A percentile compares a stretch with the other conserved stretches of the same genome.
phyloP scores from a whole-genome alignment of 2,113 vertebrate genomes.

The Pelusios castaneus region DNA sequence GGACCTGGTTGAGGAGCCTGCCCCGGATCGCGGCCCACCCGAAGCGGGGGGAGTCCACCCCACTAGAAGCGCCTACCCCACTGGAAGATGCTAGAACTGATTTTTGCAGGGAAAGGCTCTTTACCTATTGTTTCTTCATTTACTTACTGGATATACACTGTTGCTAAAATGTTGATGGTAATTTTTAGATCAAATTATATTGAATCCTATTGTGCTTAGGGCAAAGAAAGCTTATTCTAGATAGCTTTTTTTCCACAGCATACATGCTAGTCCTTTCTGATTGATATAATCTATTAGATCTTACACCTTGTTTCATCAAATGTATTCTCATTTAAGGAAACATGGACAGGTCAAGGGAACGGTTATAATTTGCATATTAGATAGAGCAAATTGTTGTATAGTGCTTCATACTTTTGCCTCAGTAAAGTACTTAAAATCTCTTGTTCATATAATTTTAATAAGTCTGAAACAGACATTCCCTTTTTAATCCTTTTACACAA shows the following conservation, averaged over 20 bases:
- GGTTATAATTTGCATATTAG: neutral
- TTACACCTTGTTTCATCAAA: neutral
- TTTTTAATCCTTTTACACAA: neutral
- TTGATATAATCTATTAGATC: conserved; percentile 9
- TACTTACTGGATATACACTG: conserved; percentile 25
- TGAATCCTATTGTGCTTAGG: conserved; percentile 26
- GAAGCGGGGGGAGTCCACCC: too few relatives aligned
- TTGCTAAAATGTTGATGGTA: conserved; percentile 18
- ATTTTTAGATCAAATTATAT: conserved; percentile 13
- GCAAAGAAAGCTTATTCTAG: conserved; percentile 28
- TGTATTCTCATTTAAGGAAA: neutral
- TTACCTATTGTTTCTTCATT: conserved; percentile 21
- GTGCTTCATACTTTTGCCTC: neutral
- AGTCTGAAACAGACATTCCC: neutral
- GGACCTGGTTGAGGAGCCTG: too few relatives aligned
- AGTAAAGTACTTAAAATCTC: neutral
- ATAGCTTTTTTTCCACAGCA: neutral
- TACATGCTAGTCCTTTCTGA: neutral
- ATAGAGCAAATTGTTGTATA: neutral
- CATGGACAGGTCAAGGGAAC: neutral
- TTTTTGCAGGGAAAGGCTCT: too few relatives aligned
- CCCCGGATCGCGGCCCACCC: too few relatives aligned
- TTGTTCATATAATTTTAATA: neutral
- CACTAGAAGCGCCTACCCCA: too few relatives aligned
- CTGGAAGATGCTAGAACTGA: too few relatives aligned